These are phyloP conservation scores for Tethea ocularis DNA, from an alignment of 2,888 invertebrate genomes.

Conservation along the genomic window DNA sequence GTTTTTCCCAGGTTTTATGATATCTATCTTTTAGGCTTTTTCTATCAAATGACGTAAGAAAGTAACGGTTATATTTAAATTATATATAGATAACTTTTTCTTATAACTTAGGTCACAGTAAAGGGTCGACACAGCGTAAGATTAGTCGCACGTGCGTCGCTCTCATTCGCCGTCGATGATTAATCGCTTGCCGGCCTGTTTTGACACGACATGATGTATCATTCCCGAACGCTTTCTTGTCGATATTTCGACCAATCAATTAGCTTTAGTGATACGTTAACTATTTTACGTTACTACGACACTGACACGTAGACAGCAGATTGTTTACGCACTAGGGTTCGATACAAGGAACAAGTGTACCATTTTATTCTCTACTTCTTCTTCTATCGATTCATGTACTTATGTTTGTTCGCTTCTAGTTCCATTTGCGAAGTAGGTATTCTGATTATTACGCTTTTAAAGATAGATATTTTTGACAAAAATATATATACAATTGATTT, in stretches of 20 bases:
- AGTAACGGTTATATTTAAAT: no score
- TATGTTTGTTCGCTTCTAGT: no score
- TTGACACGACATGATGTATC: constrained; percentile 79
- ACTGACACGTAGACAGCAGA: background rate
- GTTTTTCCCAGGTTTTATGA: no score
- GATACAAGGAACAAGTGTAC: background rate
- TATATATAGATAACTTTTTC: no score
- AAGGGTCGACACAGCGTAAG: constrained; percentile 55
- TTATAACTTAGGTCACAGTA: constrained; percentile 30
- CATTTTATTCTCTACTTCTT: no score
- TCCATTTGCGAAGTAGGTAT: no score
- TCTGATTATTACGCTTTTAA: no score
- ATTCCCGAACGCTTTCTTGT: constrained; percentile 73
- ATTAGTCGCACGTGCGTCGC: constrained; percentile 61
- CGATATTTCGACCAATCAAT: constrained; percentile 73
- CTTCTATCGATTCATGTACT: no score
- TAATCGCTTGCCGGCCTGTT: constrained; percentile 69
- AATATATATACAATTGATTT: no score
- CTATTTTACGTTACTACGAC: constrained; percentile 17
- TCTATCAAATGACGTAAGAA: no score
- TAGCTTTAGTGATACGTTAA: constrained; percentile 50
- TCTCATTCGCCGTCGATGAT: constrained; percentile 58
- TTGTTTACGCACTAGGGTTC: background rate
- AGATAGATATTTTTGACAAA: no score
- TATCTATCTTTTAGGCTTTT: no score